Conservation (phyloP, 2,797 vertebrate genomes). For the Anguilla obscura region DNA sequence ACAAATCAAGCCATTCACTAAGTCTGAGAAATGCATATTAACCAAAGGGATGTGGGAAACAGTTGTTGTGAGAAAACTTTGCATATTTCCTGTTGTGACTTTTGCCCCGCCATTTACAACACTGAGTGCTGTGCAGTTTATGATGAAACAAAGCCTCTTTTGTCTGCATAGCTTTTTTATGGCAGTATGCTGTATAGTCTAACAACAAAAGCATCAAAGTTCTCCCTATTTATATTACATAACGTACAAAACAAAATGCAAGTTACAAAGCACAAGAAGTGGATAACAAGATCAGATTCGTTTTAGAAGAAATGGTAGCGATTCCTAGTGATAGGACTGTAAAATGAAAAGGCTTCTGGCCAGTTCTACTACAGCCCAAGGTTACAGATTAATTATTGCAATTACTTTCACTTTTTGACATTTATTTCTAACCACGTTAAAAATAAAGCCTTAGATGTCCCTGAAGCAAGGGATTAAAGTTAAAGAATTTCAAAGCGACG, state of each 20-base stretch:
- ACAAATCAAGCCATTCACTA: constrained; percentile 33
- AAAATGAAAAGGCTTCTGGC: background rate
- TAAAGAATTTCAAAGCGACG: background rate
- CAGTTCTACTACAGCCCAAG: background rate
- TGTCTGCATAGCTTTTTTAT: background rate
- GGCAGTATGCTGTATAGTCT: background rate
- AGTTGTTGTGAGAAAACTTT: background rate
- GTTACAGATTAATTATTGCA: constrained; percentile 13
- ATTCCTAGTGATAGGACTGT: background rate
- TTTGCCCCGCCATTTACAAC: background rate
- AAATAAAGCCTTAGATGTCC: constrained; percentile 10
- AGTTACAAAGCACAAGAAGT: background rate
- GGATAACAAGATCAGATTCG: background rate
- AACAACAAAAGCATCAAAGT: background rate
- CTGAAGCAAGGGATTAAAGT: constrained; percentile 13
- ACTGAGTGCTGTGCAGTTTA: background rate
- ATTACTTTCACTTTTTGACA: background rate
- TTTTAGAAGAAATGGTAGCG: background rate
- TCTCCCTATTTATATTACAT: background rate
- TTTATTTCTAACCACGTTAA: background rate
- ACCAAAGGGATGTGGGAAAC: constrained; percentile 14
- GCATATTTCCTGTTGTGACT: background rate
- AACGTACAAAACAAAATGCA: background rate
- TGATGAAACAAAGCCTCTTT: background rate
- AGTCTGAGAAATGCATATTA: constrained; percentile 15